Evolutionary conservation across 2,888 invertebrate genomes (phyloP).

Genomic region (Melanotus villosus): DNA sequence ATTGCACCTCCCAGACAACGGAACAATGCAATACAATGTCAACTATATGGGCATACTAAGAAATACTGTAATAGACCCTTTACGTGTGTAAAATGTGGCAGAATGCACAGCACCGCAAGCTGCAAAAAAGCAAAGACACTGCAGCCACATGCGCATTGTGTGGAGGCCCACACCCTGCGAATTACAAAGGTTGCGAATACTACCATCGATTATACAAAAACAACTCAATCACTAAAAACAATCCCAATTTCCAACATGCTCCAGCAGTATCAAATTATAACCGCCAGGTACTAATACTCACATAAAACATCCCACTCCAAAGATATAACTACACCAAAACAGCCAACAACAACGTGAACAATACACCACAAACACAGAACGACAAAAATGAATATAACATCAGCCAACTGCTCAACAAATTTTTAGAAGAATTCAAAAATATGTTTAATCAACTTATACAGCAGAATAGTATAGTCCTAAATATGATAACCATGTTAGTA

Average conservation of each 20-base stretch:
- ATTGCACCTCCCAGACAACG: slow-evolving; percentile 41
- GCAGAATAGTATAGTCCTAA: background rate
- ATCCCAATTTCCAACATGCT: background rate
- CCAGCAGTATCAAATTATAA: background rate
- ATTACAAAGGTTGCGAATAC: slow-evolving; percentile 36
- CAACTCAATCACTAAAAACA: background rate
- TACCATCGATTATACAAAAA: slow-evolving; percentile 19
- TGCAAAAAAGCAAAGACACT: slow-evolving; percentile 35
- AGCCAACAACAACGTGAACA: background rate
- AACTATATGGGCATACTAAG: slow-evolving; percentile 53
- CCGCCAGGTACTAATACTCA: background rate
- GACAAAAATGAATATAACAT: background rate
- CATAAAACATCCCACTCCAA: background rate
- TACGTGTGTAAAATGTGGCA: slow-evolving; percentile 48
- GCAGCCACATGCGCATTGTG: slow-evolving; percentile 41
- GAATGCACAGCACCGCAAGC: slow-evolving; percentile 34
- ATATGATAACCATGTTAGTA: background rate
- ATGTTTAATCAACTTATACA: background rate
- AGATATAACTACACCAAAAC: background rate
- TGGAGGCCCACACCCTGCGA: slow-evolving; percentile 36
- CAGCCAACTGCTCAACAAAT: background rate
- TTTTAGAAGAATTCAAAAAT: background rate
- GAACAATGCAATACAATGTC: slow-evolving; percentile 47
- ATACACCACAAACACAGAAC: background rate
- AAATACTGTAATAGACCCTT: slow-evolving; percentile 46